Base-by-base conservation (phyloP, 1,140 invertebrate species). In the Pantala flavescens region DNA sequence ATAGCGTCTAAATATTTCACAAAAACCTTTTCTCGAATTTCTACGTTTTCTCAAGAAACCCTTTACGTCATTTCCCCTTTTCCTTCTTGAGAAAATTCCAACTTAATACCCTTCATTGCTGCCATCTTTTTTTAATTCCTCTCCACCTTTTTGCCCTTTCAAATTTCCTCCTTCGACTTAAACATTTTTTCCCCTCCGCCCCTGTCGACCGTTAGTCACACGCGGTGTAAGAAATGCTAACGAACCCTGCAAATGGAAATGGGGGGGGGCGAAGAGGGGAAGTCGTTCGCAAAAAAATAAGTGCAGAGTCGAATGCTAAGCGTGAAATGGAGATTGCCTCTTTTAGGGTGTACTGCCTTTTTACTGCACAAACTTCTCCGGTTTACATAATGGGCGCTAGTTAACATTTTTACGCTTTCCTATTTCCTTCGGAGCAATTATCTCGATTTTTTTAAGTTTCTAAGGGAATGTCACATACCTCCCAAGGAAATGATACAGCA, bases 171-270 rank as follows among this genome's bases (percentile, higher is more conserved):
- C 28, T 36, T 36, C 28, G 28, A 36, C 28, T 36, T 36, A 36
- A 36, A 36, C 9, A 36, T 36, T 36, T 36, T 36, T 36, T 36
- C 28, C 9, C 28, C 28, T 36, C 28, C 28, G 3, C 28, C 49
- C 49, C 49, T 63, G 28, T 36, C 14, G 49, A 63, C 49, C 49
- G 49, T 63, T 63, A 63, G 49, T 63, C 49, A 63, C 49, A 63
- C 5, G 49, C 49, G 49, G 49, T 12, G 49, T 63, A 63, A 63
- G 49, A 63, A 63, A 63, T 63, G 49, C 49, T 63, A 63, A 63
- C 49, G 49, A 63, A 63, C 49, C 49, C 49, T 63, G 49, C 49
- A 63, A 63, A 63, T 63, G 49, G 49, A 63, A 63, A 63, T 63
- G 12, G 49, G 49, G 49, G 49, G 49, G 49, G 49, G 28, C 3